Conservation (phyloP, 2,113 vertebrate species). For the Sinocyclocheilus anshuiensis region DNA sequence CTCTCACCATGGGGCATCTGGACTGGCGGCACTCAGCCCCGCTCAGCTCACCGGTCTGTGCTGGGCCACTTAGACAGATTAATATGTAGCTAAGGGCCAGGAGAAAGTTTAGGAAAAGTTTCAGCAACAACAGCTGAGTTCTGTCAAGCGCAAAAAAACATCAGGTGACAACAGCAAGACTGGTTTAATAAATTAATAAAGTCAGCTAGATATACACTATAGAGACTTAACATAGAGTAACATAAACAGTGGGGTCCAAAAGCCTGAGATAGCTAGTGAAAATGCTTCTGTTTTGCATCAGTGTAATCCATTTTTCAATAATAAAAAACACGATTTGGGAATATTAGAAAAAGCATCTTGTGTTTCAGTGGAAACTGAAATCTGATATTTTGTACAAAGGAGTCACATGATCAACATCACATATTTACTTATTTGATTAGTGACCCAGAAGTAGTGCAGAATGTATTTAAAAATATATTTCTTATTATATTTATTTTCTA, state of each 20-base stretch:
- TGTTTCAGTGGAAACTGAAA: neutral
- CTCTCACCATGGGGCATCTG: slow-evolving; percentile 55
- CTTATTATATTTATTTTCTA: neutral
- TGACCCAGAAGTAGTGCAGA: too few species aligned
- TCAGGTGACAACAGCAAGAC: slow-evolving; percentile 36
- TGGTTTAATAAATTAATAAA: slow-evolving; percentile 12
- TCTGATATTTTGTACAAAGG: neutral
- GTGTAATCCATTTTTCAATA: neutral
- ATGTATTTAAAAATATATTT: too few species aligned
- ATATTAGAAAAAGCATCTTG: neutral
- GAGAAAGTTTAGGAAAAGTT: slow-evolving; percentile 15
- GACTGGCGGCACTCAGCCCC: slow-evolving; percentile 47
- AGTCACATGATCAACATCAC: neutral
- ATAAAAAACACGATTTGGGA: neutral
- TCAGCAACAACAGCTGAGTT: slow-evolving; percentile 32
- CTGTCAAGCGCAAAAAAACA: neutral
- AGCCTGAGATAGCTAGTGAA: neutral
- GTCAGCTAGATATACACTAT: neutral
- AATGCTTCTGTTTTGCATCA: neutral
- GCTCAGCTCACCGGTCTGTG: slow-evolving; percentile 20
- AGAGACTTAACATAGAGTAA: neutral
- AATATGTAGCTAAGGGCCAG: slow-evolving; percentile 43
- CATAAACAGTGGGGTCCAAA: neutral
- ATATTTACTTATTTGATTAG: neutral
- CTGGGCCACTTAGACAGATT: slow-evolving; percentile 49